phyloP scores from a whole-genome alignment of 2,797 vertebrate genomes.

The Rhynchotus rufescens region DNA sequence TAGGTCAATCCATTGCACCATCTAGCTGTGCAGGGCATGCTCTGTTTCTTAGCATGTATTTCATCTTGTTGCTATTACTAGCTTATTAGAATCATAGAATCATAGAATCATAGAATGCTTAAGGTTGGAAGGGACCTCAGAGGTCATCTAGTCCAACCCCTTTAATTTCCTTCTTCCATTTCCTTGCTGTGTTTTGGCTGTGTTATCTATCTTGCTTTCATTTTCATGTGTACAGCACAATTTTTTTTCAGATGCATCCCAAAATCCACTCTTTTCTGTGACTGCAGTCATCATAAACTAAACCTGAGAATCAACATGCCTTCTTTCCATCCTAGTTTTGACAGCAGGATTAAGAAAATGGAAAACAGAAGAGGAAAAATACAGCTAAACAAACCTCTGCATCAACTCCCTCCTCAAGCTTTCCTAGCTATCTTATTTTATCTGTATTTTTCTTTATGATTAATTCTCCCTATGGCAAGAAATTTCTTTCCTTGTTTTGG shows the following conservation, averaged over 20 bases:
- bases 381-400: not conserved
- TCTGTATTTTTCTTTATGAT: not conserved
- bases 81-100: no score
- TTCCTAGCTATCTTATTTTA: not conserved
- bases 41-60: not conserved
- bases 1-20: not conserved
- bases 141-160: no score
- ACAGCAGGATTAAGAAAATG: not conserved
- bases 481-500: not conserved
- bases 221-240: not conserved
- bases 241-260: not conserved
- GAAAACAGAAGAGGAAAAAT: not conserved
- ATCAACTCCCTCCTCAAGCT: not conserved
- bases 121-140: no score
- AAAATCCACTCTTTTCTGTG: not conserved
- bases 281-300: not conserved
- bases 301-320: not conserved
- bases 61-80: not conserved
- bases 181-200: not conserved
- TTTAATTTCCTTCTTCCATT: not conserved
- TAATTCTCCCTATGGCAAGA: not conserved
- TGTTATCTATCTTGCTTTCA: not conserved
- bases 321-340: not conserved
- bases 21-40: not conserved
- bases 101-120: no score